These are phyloP conservation scores for Xanthia icteritia DNA, from an alignment of 2,888 invertebrate species.

Conservation along the genomic window DNA sequence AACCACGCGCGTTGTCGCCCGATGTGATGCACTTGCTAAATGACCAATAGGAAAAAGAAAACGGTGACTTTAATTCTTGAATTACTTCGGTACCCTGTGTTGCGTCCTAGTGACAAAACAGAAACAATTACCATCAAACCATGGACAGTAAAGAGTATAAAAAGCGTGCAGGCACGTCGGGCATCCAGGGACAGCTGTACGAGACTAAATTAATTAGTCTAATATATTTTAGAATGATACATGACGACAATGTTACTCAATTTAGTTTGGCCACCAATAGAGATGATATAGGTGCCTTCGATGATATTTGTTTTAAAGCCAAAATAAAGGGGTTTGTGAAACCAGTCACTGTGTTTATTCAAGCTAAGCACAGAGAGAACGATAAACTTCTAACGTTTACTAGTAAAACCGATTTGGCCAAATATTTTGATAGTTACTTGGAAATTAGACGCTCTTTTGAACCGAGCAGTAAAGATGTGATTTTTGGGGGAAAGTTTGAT, in stretches of 20 bases:
- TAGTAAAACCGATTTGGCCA: conserved; percentile 34
- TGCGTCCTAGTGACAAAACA: neutral
- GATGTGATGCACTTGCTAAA: neutral
- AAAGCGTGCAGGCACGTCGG: neutral
- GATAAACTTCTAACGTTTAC: conserved; percentile 38
- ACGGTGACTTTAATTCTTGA: neutral
- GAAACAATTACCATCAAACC: neutral
- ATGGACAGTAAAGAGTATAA: neutral
- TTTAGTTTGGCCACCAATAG: neutral
- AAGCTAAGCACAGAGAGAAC: conserved; percentile 55
- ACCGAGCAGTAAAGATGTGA: neutral
- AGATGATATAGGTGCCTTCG: neutral
- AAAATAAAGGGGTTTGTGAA: too few species aligned
- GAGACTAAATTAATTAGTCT: conserved; percentile 3
- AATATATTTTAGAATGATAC: neutral
- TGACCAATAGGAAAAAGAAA: neutral
- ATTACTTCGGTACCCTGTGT: neutral
- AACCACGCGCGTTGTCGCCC: neutral
- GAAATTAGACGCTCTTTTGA: conserved; percentile 28
- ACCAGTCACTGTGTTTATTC: too few species aligned
- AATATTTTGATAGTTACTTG: conserved; percentile 48
- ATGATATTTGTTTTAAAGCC: too few species aligned
- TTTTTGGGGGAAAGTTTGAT: conserved; percentile 25
- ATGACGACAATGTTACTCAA: neutral
- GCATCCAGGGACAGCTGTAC: neutral